phyloP scores from a whole-genome alignment of 2,888 invertebrate species.

The Dermolepida albohirtum region DNA sequence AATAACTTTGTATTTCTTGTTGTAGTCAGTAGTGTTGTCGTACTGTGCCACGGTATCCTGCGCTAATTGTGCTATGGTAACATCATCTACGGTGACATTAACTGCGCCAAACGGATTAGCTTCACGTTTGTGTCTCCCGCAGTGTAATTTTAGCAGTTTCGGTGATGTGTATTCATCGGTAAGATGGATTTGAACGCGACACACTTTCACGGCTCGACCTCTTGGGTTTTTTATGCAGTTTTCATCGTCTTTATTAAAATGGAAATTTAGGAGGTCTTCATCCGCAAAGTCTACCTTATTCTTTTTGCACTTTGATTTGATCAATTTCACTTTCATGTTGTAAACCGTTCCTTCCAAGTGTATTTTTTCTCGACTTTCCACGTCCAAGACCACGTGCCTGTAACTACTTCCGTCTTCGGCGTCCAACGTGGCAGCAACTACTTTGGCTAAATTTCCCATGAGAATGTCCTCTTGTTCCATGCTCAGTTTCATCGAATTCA shows the following conservation, averaged over 20 bases:
- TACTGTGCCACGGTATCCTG: conserved; percentile 50
- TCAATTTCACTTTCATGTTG: conserved; percentile 64
- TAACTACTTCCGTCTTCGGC: conserved; percentile 65
- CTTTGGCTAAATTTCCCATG: conserved; percentile 64
- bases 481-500: conserved; percentile 15
- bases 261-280: conserved; percentile 35
- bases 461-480: conserved; percentile 51
- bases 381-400: conserved; percentile 65
- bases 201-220: conserved; percentile 64
- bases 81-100: conserved; percentile 47
- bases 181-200: conserved; percentile 68
- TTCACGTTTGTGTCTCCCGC: background rate
- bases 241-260: conserved; percentile 51
- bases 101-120: background rate
- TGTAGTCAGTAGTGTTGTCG: conserved; percentile 55
- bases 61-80: conserved; percentile 50
- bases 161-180: conserved; percentile 62
- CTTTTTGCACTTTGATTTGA: conserved; percentile 64
- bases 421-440: conserved; percentile 65
- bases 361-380: conserved; percentile 64
- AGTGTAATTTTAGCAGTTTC: conserved; percentile 62
- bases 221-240: conserved; percentile 53
- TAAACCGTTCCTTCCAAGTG: conserved; percentile 61
- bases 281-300: conserved; percentile 36
- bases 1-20: conserved; percentile 56